Evolutionary conservation across 1,140 invertebrate genomes (phyloP).

Genomic region (Pseudomyrmex concolor): DNA sequence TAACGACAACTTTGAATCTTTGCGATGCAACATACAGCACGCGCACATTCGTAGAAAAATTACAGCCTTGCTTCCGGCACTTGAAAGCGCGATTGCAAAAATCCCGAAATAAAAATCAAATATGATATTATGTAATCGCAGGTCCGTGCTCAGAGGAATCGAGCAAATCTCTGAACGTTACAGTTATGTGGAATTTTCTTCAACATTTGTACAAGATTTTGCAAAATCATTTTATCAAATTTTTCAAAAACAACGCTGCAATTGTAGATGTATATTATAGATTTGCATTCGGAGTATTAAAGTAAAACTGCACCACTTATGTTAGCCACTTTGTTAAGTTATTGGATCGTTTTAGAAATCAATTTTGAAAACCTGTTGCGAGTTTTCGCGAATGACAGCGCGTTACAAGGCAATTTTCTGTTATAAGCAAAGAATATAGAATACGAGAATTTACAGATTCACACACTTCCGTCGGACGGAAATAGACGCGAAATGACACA

Average conservation of each 20-base stretch:
- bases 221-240: too few relatives aligned
- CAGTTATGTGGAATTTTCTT: too few relatives aligned
- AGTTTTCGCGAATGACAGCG: not conserved
- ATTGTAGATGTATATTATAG: too few relatives aligned
- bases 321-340: too few relatives aligned
- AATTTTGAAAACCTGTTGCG: not conserved
- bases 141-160: not conserved
- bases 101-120: constrained; percentile 29
- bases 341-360: too few relatives aligned
- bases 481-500: constrained; percentile 74
- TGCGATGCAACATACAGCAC: not conserved
- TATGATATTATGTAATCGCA: constrained; percentile 15
- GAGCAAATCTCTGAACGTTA: not conserved
- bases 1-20: constrained; percentile 3
- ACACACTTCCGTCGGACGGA: constrained; percentile 64
- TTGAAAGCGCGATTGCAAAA: not conserved
- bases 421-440: not conserved
- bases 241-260: too few relatives aligned
- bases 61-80: not conserved
- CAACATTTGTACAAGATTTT: too few relatives aligned
- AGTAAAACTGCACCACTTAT: too few relatives aligned
- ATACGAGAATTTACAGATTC: constrained; percentile 20
- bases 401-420: constrained; percentile 1
- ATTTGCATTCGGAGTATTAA: too few relatives aligned
- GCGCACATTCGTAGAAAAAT: constrained; percentile 14